A percentile compares a stretch with the other conserved stretches of the same genome.
These are phyloP conservation scores for Melipona beecheii DNA, from an alignment of 2,888 invertebrate genomes.

Conservation along the genomic window DNA sequence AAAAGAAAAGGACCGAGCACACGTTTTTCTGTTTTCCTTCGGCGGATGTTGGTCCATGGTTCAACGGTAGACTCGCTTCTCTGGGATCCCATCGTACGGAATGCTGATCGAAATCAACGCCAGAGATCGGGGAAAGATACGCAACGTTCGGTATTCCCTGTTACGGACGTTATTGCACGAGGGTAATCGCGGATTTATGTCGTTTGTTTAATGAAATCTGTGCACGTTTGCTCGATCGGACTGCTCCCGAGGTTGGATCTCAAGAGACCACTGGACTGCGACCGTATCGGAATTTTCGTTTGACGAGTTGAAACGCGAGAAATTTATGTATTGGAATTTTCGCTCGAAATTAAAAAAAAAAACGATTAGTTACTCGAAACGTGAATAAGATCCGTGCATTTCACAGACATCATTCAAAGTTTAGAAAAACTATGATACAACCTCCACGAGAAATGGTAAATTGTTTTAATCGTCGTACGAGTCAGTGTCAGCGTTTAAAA, in stretches of 20 bases:
- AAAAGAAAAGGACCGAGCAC: neutral
- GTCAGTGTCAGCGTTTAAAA: too few species aligned
- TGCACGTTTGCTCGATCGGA: conserved; percentile 28
- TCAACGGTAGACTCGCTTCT: conserved; percentile 6
- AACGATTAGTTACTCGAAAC: too few species aligned
- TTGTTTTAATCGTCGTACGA: too few species aligned
- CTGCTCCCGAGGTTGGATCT: neutral
- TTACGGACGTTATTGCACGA: conserved; percentile 42
- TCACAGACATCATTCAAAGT: too few species aligned
- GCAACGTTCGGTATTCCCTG: conserved; percentile 30
- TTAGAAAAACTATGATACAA: too few species aligned
- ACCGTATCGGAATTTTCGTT: neutral
- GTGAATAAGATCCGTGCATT: too few species aligned
- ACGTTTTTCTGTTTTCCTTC: neutral
- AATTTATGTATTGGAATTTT: too few species aligned
- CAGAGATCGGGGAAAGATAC: conserved; percentile 43
- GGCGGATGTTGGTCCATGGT: neutral
- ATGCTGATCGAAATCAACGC: conserved; percentile 42
- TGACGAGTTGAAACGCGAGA: neutral
- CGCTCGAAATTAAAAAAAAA: too few species aligned
- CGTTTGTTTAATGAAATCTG: conserved; percentile 48
- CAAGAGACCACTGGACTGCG: neutral
- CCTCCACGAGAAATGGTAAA: too few species aligned
- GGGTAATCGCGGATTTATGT: conserved; percentile 53
- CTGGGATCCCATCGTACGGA: conserved; percentile 23